phyloP scores from a whole-genome alignment of 2,797 vertebrate genomes.

The Mionectes olivaceus region DNA sequence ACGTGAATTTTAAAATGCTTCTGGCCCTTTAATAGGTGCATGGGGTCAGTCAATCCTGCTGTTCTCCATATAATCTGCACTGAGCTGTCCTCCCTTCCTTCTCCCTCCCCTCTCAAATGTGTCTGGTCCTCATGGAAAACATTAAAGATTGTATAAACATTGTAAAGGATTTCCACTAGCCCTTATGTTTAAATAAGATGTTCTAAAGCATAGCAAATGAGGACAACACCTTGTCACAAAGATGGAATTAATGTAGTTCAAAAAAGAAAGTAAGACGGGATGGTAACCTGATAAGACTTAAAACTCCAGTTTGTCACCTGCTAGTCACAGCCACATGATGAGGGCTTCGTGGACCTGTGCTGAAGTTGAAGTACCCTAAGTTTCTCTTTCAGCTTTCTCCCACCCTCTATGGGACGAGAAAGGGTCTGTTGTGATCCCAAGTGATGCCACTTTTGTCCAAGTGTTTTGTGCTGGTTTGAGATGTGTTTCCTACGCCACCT shows the following conservation, averaged over 20 bases:
- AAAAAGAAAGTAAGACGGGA: not conserved
- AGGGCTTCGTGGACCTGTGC: not conserved
- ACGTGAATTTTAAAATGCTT: not conserved
- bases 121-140: slow-evolving; percentile 32
- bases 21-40: not conserved
- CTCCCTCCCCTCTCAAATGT: not conserved
- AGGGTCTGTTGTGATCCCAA: not conserved
- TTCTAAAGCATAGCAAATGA: not conserved
- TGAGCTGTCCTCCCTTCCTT: not conserved
- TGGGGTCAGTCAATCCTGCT: not conserved
- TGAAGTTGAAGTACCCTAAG: not conserved
- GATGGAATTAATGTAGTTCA: not conserved
- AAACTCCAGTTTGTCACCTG: not conserved
- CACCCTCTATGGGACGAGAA: not conserved
- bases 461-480: not conserved
- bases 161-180: slow-evolving; percentile 2
- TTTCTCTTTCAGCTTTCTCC: not conserved
- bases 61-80: not conserved
- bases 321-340: not conserved
- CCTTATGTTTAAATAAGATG: slow-evolving; percentile 1
- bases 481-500: not conserved
- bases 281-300: not conserved
- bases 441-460: not conserved
- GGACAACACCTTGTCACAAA: not conserved
- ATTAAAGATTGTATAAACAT: not conserved